These are phyloP conservation scores for Antennarius maculatus DNA, from an alignment of 2,797 vertebrate genomes.

Conservation along the genomic window DNA sequence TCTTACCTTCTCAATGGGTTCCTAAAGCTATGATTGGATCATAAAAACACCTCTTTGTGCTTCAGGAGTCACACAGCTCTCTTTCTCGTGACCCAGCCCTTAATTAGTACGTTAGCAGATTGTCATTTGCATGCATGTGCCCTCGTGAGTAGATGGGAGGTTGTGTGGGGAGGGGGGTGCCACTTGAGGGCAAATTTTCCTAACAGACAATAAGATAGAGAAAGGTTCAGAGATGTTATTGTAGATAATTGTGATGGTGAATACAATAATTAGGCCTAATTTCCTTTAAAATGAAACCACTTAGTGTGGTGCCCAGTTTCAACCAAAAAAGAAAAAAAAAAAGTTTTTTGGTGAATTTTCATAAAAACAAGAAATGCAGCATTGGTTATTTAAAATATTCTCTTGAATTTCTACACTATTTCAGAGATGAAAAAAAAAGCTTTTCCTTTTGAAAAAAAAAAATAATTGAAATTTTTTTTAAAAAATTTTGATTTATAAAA, in stretches of 20 bases:
- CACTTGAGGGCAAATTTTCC: slow-evolving; percentile 65
- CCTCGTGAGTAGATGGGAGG: slow-evolving; percentile 61
- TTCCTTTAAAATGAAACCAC: slow-evolving; percentile 18
- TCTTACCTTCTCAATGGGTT: slow-evolving; percentile 27
- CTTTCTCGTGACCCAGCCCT: slow-evolving; percentile 66
- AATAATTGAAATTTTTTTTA: no score
- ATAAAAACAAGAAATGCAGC: no score
- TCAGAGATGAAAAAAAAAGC: no score
- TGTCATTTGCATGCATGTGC: slow-evolving; percentile 78
- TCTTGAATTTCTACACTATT: background rate
- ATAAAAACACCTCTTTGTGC: slow-evolving; percentile 41
- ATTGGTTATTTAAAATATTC: background rate
- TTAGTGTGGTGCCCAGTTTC: background rate
- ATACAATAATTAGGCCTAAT: slow-evolving; percentile 31
- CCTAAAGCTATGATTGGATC: slow-evolving; percentile 34
- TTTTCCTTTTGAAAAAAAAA: no score
- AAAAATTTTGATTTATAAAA: no score
- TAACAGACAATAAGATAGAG: slow-evolving; percentile 62
- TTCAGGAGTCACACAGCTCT: slow-evolving; percentile 35
- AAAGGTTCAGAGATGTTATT: slow-evolving; percentile 50
- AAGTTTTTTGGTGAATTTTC: background rate
- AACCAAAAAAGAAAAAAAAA: background rate
- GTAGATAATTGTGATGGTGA: slow-evolving; percentile 44
- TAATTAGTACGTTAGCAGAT: slow-evolving; percentile 77
- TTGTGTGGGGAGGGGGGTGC: slow-evolving; percentile 37